A percentile compares a stretch with the other conserved stretches of the same genome.
Conservation (phyloP, 2,888 invertebrate species). For the Lochmaea crataegi region DNA sequence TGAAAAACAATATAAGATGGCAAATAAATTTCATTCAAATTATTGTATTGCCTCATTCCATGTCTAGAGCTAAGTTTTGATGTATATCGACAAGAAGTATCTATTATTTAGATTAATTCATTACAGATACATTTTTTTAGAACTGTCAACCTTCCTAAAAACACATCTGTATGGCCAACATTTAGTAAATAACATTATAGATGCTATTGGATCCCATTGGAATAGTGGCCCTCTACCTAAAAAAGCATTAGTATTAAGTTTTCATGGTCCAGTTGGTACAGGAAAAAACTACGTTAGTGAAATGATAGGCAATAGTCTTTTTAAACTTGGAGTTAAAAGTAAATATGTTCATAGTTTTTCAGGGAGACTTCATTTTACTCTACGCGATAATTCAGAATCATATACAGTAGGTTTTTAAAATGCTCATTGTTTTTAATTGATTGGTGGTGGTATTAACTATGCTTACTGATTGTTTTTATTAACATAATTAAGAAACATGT, state of each 20-base stretch:
- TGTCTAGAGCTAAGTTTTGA: not conserved
- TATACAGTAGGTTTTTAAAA: conserved; percentile 60
- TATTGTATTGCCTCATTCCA: no score
- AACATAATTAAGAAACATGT: conserved; percentile 1
- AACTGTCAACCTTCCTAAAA: conserved; percentile 60
- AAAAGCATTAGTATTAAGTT: conserved; percentile 90
- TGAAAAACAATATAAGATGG: no score
- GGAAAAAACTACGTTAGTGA: conserved; percentile 90
- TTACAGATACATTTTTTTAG: not conserved
- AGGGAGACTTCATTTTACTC: conserved; percentile 83
- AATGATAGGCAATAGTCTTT: conserved; percentile 80
- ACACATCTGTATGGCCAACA: conserved; percentile 81
- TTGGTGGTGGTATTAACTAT: not conserved
- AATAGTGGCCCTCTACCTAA: conserved; percentile 60
- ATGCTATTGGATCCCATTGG: conserved; percentile 75
- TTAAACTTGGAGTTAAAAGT: conserved; percentile 76
- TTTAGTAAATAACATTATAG: conserved; percentile 76
- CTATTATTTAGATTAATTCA: not conserved
- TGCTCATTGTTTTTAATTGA: not conserved
- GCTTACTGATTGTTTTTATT: not conserved
- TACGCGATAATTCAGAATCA: conserved; percentile 66
- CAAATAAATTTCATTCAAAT: no score
- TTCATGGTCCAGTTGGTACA: conserved; percentile 93
- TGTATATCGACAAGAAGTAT: not conserved
- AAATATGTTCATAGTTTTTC: conserved; percentile 83